These are phyloP conservation scores for Dicranocentrus wangi DNA, from an alignment of 2,888 invertebrate species.

Conservation along the genomic window DNA sequence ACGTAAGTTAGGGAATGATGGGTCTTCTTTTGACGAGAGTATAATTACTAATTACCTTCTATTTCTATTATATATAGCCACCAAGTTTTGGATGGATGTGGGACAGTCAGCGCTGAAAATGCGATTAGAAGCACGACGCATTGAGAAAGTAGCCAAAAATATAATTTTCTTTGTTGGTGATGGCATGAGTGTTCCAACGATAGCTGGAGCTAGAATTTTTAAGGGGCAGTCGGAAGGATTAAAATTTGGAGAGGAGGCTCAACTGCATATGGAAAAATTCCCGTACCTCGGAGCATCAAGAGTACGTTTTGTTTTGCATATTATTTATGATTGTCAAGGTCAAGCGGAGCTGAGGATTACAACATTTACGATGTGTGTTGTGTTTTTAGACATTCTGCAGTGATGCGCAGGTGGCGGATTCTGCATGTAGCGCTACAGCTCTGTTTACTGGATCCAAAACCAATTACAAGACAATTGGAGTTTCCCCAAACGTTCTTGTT, in stretches of 20 bases:
- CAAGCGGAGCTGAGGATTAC: too few species aligned
- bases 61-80: conserved; percentile 19
- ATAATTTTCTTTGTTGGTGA: conserved; percentile 56
- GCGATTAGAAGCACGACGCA: background rate
- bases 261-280: conserved; percentile 64
- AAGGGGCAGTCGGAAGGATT: conserved; percentile 74
- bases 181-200: conserved; percentile 74
- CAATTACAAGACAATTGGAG: conserved; percentile 85
- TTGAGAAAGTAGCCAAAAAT: conserved; percentile 55
- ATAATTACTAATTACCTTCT: background rate
- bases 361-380: conserved; percentile 2
- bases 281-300: conserved; percentile 62
- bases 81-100: conserved; percentile 28
- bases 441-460: conserved; percentile 86
- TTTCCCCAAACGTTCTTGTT: conserved; percentile 79
- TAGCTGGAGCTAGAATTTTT: conserved; percentile 75
- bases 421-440: conserved; percentile 79
- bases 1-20: conserved; percentile 21
- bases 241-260: conserved; percentile 73
- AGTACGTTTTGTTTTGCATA: too few species aligned
- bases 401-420: conserved; percentile 54
- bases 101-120: conserved; percentile 23
- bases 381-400: conserved; percentile 50
- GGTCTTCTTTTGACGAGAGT: background rate
- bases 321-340: too few species aligned